A percentile compares a stretch with the other conserved stretches of the same genome.
Evolutionary conservation across 2,888 invertebrate species (phyloP).

Genomic region (Oligia fasciuncula): DNA sequence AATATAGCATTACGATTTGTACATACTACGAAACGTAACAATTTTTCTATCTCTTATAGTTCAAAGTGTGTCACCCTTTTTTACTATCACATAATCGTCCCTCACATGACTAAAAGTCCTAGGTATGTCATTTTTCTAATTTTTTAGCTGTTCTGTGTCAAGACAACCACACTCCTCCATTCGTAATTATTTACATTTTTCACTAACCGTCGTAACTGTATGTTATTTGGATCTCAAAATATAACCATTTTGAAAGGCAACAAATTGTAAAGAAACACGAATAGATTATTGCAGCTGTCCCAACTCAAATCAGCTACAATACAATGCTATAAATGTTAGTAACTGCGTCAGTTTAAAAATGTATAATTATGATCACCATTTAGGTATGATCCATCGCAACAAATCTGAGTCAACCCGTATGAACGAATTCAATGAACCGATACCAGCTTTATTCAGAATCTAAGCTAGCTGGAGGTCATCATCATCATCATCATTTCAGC

Average conservation of each 20-base stretch:
- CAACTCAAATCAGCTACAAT: no score
- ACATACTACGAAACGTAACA: neutral
- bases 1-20: neutral
- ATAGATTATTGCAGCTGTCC: no score
- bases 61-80: neutral
- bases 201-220: no score
- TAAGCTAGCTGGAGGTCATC: neutral
- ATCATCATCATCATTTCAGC: no score
- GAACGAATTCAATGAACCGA: neutral
- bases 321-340: neutral
- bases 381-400: neutral
- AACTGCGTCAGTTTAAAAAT: neutral
- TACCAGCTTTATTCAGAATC: neutral
- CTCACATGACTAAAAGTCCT: no score
- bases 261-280: no score
- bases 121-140: no score
- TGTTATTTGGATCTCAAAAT: no score
- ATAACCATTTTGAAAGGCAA: no score
- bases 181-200: no score
- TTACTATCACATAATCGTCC: neutral
- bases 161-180: no score
- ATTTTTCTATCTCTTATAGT: neutral
- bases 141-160: no score
- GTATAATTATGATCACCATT: neutral
- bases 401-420: neutral